Evolutionary conservation across 2,113 vertebrate species (phyloP).

Genomic region (Microcebus tavaratra): DNA sequence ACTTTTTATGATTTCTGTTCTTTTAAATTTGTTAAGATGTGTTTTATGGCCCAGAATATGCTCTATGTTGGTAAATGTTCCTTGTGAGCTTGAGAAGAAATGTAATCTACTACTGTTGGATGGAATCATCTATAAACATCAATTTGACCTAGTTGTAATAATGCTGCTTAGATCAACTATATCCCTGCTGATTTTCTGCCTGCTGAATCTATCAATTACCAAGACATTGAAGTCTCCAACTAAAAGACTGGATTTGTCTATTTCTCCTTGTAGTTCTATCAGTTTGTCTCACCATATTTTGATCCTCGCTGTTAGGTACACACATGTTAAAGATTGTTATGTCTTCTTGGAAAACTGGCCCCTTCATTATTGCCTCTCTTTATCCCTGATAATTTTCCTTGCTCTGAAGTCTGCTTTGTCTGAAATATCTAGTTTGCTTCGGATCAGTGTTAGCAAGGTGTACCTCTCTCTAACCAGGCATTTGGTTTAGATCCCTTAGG

Average conservation of each 20-base stretch:
- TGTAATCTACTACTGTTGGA: not conserved
- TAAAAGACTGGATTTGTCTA: not conserved
- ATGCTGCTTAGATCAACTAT: not conserved
- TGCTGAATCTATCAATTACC: not conserved
- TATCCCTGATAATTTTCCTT: not conserved
- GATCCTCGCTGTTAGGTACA: not conserved
- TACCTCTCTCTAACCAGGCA: not conserved
- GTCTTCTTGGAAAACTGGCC: not conserved
- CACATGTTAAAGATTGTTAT: not conserved
- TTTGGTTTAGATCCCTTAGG: not conserved
- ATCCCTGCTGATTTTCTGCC: not conserved
- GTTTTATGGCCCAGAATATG: not conserved
- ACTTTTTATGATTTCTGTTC: not conserved
- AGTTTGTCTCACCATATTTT: not conserved
- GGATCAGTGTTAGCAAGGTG: not conserved
- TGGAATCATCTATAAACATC: not conserved
- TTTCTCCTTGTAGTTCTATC: not conserved
- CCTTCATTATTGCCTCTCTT: not conserved
- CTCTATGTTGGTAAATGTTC: not conserved
- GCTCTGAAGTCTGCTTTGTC: not conserved
- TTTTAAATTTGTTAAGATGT: not conserved
- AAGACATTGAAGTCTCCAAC: not conserved
- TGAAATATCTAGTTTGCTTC: not conserved
- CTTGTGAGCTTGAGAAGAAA: not conserved
- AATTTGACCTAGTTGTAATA: not conserved